Conservation (phyloP, 2,888 invertebrate species). For the Scaptomyza caliginosa region DNA sequence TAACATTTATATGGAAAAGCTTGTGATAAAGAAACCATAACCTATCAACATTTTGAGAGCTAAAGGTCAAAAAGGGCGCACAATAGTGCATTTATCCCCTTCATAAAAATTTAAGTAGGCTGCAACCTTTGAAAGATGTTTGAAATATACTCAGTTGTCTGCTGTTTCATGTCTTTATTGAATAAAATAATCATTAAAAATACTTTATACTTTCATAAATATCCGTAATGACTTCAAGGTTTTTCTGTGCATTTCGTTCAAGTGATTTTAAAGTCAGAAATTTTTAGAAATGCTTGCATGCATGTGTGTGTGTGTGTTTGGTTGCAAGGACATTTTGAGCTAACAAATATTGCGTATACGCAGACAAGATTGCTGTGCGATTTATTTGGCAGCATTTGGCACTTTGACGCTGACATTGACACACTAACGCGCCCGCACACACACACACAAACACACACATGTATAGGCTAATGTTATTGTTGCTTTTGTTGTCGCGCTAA, state of each 20-base stretch:
- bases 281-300: neutral
- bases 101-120: no score
- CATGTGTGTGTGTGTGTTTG: neutral
- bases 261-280: neutral
- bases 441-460: neutral
- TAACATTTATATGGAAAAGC: no score
- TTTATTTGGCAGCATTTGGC: constrained; percentile 50
- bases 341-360: constrained; percentile 55
- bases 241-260: neutral
- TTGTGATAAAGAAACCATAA: no score
- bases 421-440: constrained; percentile 30
- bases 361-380: constrained; percentile 49
- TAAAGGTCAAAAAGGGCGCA: no score
- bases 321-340: constrained; percentile 22
- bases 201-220: neutral
- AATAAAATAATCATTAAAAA: neutral
- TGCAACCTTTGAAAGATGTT: no score
- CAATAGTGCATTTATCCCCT: no score
- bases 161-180: no score
- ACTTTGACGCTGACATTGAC: constrained; percentile 55
- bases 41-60: no score
- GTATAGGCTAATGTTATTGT: neutral
- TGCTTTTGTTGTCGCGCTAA: constrained; percentile 24
- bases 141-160: no score
- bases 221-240: neutral